Evolutionary conservation across 1,140 invertebrate genomes (phyloP).

Genomic region (Solenopsis invicta): DNA sequence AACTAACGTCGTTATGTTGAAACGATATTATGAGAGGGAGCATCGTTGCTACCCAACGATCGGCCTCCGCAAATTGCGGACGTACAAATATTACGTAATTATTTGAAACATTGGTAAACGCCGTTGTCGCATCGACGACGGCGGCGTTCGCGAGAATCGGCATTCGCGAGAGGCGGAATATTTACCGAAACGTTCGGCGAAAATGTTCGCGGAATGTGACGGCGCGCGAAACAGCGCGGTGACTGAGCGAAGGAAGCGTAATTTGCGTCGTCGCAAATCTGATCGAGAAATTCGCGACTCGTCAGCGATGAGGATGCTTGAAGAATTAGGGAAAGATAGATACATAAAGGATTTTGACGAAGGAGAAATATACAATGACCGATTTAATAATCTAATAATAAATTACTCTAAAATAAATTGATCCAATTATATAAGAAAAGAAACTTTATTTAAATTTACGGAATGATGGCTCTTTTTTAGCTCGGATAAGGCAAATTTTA

Average conservation of each 20-base stretch:
- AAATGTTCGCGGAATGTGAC: background rate
- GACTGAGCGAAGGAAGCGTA: background rate
- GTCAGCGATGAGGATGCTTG: background rate
- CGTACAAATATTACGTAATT: slow-evolving; percentile 61
- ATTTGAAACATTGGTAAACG: slow-evolving; percentile 28
- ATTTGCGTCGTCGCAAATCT: slow-evolving; percentile 19
- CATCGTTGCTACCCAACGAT: slow-evolving; percentile 4
- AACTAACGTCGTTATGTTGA: slow-evolving; percentile 79
- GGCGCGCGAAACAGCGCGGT: background rate
- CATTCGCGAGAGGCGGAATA: background rate
- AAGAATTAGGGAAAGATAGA: background rate
- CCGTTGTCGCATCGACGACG: background rate
- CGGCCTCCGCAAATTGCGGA: slow-evolving; percentile 23
- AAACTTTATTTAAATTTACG: slow-evolving; percentile 9
- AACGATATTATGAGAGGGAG: slow-evolving; percentile 72
- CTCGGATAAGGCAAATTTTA: background rate
- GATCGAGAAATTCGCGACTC: slow-evolving; percentile 12
- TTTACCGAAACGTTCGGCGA: slow-evolving; percentile 5
- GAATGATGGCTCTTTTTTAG: background rate
- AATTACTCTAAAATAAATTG: slow-evolving; percentile 12
- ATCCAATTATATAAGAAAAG: background rate
- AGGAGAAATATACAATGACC: background rate
- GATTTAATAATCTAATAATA: slow-evolving; percentile 11
- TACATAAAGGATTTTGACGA: background rate
- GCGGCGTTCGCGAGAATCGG: background rate